Evolutionary conservation across 2,113 vertebrate genomes (phyloP), one percentile per base, ranked within the genome.

Genomic region (Seriola quinqueradiata): DNA sequence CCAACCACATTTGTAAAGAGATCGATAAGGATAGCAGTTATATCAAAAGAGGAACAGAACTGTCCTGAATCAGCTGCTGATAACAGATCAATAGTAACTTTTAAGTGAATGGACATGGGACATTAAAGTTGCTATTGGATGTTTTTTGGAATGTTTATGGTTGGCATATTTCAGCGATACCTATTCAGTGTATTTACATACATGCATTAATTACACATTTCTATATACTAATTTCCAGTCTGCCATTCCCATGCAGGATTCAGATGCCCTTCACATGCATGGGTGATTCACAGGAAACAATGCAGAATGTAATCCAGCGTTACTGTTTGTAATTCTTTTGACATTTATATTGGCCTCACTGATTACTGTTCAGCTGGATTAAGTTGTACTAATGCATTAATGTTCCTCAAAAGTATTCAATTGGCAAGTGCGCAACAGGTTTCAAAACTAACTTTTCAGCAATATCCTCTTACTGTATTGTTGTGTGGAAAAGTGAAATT

Each of bases 1-100:
- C 23, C 68, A 44, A 4, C 17, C 12, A 59, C n/a, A 54, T 46
- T 55, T 40, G 65, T 73, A 55, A 72, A 52, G 64, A 66, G 14
- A 9, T 21, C 1, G 8, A 54, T 61, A 1, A n/a, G 13, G 32
- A 54, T 9, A 9, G 17, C 9, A 60, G 23, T 67, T 61, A 2
- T 12, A 28, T 50, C 34, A 66, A 50, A 16, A 5, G 28, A 16
- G 19, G 4, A 8, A 1, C 25, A 48, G n/a, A 63, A 50, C 23
- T 50, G 3, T 52, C 3, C 4, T 25, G 44, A 52, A 64, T 54
- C 52, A 38, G 55, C 42, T 63, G 42, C 14, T 52, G 23, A 67
- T 25, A 46, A 72, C 50, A 42, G 34, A 61, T 60, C 23, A 66
- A 17, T 13, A 69, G 4, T 2, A 9, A 60, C 28, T 42, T 68